Conservation (phyloP, 2,888 invertebrate genomes). For the Salticus scenicus region DNA sequence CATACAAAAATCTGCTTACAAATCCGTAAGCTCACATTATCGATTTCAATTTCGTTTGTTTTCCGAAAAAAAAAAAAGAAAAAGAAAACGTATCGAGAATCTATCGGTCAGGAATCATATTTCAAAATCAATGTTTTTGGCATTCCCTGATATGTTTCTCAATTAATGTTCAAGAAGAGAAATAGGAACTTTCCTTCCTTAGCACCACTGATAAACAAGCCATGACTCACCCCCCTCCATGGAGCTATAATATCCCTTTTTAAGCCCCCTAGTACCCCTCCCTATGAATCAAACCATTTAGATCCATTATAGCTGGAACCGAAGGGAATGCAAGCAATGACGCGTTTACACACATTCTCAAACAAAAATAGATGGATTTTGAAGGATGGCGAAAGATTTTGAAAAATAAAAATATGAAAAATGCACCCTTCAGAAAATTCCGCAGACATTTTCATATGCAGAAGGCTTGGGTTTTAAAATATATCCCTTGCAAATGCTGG, state of each 20-base stretch:
- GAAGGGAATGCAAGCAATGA: background rate
- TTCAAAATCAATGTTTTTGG: background rate
- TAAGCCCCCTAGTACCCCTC: background rate
- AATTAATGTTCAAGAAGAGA: conserved; percentile 2
- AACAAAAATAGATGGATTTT: background rate
- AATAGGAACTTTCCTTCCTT: background rate
- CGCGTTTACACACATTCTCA: background rate
- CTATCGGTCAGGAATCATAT: background rate
- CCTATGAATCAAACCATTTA: conserved; percentile 13
- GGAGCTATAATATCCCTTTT: background rate
- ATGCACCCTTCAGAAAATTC: background rate
- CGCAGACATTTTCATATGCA: too few relatives aligned
- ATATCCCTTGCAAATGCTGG: too few relatives aligned
- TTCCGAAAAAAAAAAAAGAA: too few relatives aligned
- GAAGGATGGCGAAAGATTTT: background rate
- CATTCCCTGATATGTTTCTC: background rate
- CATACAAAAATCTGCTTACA: too few relatives aligned
- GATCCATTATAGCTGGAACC: background rate
- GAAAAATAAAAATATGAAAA: background rate
- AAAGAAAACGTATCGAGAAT: too few relatives aligned
- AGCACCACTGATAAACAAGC: background rate
- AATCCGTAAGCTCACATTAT: too few relatives aligned
- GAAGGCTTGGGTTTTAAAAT: too few relatives aligned
- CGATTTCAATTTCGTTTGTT: too few relatives aligned
- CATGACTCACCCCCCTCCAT: background rate